Base-by-base conservation (phyloP, 2,113 vertebrate genomes). In the Neogale vison region DNA sequence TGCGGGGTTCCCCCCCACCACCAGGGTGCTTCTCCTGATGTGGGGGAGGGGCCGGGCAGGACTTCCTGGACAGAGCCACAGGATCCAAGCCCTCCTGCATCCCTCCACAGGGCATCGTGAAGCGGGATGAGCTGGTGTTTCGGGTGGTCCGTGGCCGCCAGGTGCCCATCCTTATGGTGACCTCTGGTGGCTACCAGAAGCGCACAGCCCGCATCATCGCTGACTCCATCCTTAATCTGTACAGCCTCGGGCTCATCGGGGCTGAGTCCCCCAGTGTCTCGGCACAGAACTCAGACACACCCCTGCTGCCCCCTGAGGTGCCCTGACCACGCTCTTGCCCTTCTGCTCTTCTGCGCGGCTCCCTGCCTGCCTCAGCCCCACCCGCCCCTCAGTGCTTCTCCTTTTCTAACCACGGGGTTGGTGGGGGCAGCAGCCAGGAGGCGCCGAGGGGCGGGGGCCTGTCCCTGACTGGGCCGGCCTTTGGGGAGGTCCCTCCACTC, bases 101-200 rank as follows among this genome's bases (percentile, higher is more conserved):
- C 59, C 86, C 21, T 26, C 4, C 20, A 45, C 98, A 99, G 99
- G 99, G 99, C 74, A 99, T 99, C 6, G 98, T 99, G 82, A 99
- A 99, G 96, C 99, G 99, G 88, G 99, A 99, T 18, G 99, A 99
- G 97, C 96, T 99, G 0, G 99, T 99, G 92, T 99, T 99, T 99
- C 98, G 97, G 55, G 98, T 99, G 2, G 99, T 99, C 1, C 98
- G 99, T 4, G 97, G 97, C 13, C 98, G 97, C 10, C 97, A 98
- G 2, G 97, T 99, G 50, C 99, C 99, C 6, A 99, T 99, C 94
- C 99, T 99, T 63, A 99, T 99, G 99, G 99, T 99, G 96, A 99
- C 99, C 0, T 99, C 99, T 0, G 99, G 99, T 0, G 99, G 99
- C 11, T 99, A 99, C 98, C 99, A 99, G 99, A 99, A 99, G 98